Percentiles rank a stretch among this genome's conserved stretches.
phyloP scores from a whole-genome alignment of 1,140 invertebrate genomes.

The Camponotus floridanus region DNA sequence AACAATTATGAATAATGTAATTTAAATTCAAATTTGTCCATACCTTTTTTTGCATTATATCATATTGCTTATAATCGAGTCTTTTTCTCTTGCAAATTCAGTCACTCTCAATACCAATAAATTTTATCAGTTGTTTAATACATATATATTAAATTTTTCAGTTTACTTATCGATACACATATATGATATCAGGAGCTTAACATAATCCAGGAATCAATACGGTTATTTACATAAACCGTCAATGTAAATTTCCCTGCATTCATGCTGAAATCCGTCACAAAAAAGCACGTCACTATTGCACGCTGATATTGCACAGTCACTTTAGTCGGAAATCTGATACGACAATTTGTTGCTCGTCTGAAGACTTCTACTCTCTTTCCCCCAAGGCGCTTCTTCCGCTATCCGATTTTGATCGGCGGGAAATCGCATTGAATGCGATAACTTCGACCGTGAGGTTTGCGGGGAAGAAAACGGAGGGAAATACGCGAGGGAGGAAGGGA shows the following conservation, averaged over 20 bases:
- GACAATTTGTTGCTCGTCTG: constrained; percentile 68
- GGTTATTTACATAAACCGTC: not conserved
- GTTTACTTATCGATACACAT: not conserved
- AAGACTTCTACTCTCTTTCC: constrained; percentile 26
- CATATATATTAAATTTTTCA: not conserved
- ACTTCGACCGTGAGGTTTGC: constrained; percentile 74
- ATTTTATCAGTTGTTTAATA: not conserved
- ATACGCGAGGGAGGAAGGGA: constrained; percentile 46
- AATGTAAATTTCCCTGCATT: not conserved
- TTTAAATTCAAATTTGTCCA: not conserved
- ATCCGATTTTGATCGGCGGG: constrained; percentile 81
- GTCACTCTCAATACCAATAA: not conserved
- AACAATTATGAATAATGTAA: not conserved
- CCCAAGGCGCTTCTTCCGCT: constrained; percentile 59
- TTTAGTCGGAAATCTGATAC: constrained; percentile 63
- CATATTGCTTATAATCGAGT: no score
- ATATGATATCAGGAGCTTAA: not conserved
- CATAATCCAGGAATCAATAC: not conserved
- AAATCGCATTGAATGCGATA: constrained; percentile 82
- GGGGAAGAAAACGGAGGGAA: constrained; percentile 62
- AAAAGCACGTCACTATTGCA: constrained; percentile 38
- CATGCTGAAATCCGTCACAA: constrained; percentile 3
- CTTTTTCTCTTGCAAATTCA: not conserved
- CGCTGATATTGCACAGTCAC: constrained; percentile 45
- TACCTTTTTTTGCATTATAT: no score